Evolutionary conservation across 2,797 vertebrate genomes (phyloP).

Genomic region (Australoheros facetus): DNA sequence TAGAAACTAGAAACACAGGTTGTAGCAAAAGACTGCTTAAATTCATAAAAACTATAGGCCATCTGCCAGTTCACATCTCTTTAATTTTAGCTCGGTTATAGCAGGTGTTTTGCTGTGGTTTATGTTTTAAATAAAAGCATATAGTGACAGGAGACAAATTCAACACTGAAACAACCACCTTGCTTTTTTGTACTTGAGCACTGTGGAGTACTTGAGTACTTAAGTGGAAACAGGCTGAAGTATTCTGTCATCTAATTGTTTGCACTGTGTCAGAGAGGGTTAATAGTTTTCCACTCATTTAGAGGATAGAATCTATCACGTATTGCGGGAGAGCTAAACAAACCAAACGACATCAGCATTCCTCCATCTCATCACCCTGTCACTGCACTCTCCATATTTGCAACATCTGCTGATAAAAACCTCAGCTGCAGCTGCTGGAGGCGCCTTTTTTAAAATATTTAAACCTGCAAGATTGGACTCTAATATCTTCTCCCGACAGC

Average conservation of each 20-base stretch:
- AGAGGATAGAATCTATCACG: constrained; percentile 40
- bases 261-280: constrained; percentile 21
- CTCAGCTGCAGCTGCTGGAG: constrained; percentile 29
- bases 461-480: constrained; percentile 17
- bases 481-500: constrained; percentile 4
- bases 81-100: background rate
- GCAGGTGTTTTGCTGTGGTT: background rate
- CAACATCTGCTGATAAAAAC: constrained; percentile 76
- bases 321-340: constrained; percentile 53
- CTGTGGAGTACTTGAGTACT: background rate
- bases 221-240: constrained; percentile 21
- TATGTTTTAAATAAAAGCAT: background rate
- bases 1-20: too few relatives aligned
- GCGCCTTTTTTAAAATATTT: constrained; percentile 13
- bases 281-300: constrained; percentile 44
- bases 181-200: background rate
- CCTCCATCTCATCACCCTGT: constrained; percentile 72
- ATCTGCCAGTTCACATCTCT: background rate
- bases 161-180: background rate
- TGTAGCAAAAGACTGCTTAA: background rate
- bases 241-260: constrained; percentile 35
- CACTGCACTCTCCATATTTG: constrained; percentile 50
- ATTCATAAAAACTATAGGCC: background rate
- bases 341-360: constrained; percentile 59
- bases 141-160: background rate